phyloP scores from a whole-genome alignment of 2,888 invertebrate genomes.

The Aproaerema taeniolella region DNA sequence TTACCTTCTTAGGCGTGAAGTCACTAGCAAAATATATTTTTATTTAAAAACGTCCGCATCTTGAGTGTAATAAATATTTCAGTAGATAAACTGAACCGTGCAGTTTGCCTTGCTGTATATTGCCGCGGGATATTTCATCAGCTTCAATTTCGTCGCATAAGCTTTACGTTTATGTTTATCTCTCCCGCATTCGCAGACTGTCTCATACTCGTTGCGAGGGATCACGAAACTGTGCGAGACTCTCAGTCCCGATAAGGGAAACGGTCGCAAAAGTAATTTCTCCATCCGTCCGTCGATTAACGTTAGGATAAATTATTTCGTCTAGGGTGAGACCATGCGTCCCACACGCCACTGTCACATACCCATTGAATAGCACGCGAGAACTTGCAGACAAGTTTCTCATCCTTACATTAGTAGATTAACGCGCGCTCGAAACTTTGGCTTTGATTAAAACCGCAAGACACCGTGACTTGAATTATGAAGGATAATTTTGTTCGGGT shows the following conservation, averaged over 20 bases:
- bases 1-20: not conserved
- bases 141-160: conserved; percentile 6
- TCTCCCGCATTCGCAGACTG: not conserved
- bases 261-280: not conserved
- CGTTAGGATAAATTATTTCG: not conserved
- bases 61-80: too few species aligned
- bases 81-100: too few species aligned
- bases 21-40: not conserved
- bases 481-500: conserved; percentile 26
- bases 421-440: conserved; percentile 43
- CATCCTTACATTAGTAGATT: conserved; percentile 50
- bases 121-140: conserved; percentile 8
- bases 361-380: conserved; percentile 11
- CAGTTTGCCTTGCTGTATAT: not conserved
- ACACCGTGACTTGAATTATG: conserved; percentile 43
- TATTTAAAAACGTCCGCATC: not conserved
- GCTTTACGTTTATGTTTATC: conserved; percentile 2
- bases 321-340: not conserved
- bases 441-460: conserved; percentile 48
- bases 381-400: conserved; percentile 26
- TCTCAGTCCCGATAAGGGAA: not conserved
- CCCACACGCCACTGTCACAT: too few species aligned
- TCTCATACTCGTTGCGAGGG: not conserved
- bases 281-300: not conserved
- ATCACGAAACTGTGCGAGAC: not conserved